These are phyloP conservation scores for Tapirus indicus DNA, from an alignment of 2,797 vertebrate species.

Conservation along the genomic window DNA sequence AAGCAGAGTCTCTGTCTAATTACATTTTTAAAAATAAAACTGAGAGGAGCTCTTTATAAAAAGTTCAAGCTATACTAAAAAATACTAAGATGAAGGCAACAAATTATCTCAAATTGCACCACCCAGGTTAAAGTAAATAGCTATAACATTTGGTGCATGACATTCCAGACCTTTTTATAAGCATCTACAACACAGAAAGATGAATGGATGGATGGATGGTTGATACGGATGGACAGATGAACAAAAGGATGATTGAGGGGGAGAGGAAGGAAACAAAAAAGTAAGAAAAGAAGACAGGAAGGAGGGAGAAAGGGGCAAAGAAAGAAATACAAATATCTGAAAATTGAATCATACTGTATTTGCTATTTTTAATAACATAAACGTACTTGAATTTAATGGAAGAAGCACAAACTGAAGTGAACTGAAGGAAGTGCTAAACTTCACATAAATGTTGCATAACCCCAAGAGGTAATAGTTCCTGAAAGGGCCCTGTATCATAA, in stretches of 20 bases:
- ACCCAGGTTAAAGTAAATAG: neutral
- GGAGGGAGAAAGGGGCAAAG: neutral
- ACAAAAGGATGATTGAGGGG: neutral
- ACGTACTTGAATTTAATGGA: conserved; percentile 36
- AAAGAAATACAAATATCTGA: conserved; percentile 29
- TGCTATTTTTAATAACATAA: conserved; percentile 20
- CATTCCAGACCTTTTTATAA: conserved; percentile 18
- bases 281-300: neutral
- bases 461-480: neutral
- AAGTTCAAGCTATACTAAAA: neutral
- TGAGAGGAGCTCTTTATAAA: conserved; percentile 29
- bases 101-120: neutral
- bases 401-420: conserved; percentile 10
- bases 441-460: conserved; percentile 31
- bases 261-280: neutral
- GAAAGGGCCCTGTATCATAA: neutral
- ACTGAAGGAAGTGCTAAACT: neutral
- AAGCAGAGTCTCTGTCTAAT: conserved; percentile 30
- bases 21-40: conserved; percentile 67
- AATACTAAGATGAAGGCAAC: conserved; percentile 8
- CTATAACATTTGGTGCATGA: neutral
- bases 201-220: neutral
- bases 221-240: neutral
- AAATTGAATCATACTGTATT: neutral
- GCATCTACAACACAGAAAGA: neutral